Conservation (phyloP, 2,888 invertebrate genomes). For the Pandemis corylana region DNA sequence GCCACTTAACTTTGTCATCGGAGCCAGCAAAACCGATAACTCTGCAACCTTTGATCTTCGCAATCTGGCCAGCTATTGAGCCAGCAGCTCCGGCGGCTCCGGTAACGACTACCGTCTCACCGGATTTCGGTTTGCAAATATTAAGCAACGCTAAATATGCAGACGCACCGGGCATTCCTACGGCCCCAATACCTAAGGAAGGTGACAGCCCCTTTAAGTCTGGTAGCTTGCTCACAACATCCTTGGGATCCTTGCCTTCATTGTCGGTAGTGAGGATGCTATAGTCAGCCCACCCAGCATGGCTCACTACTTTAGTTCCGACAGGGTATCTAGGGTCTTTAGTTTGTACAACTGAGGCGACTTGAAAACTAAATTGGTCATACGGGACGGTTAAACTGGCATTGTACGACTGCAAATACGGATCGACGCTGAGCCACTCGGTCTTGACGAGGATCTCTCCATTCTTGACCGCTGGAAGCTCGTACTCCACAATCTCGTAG, state of each 20-base stretch:
- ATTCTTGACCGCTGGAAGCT: constrained; percentile 82
- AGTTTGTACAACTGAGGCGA: constrained; percentile 83
- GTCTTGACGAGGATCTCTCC: constrained; percentile 72
- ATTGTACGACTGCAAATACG: constrained; percentile 54
- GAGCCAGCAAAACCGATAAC: constrained; percentile 90
- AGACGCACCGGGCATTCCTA: constrained; percentile 89
- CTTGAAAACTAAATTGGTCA: constrained; percentile 61
- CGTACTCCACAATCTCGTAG: constrained; percentile 84
- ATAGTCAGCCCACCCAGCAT: constrained; percentile 88
- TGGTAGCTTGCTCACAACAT: constrained; percentile 70
- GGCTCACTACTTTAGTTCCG: constrained; percentile 84
- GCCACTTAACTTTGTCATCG: constrained; percentile 88
- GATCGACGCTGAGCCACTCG: constrained; percentile 63
- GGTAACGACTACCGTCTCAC: constrained; percentile 88
- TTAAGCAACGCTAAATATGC: constrained; percentile 90
- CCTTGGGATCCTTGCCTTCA: constrained; percentile 38
- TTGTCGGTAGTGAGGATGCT: constrained; percentile 53
- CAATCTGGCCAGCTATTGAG: constrained; percentile 90
- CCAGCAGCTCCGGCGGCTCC: constrained; percentile 92
- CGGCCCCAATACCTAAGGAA: constrained; percentile 85
- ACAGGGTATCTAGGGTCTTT: constrained; percentile 85
- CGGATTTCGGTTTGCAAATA: constrained; percentile 87
- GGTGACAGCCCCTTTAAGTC: constrained; percentile 78
- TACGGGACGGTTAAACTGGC: constrained; percentile 55
- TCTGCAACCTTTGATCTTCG: constrained; percentile 86